Evolutionary conservation across 2,113 vertebrate species (phyloP).

Genomic region (Coregonus clupeaformis): DNA sequence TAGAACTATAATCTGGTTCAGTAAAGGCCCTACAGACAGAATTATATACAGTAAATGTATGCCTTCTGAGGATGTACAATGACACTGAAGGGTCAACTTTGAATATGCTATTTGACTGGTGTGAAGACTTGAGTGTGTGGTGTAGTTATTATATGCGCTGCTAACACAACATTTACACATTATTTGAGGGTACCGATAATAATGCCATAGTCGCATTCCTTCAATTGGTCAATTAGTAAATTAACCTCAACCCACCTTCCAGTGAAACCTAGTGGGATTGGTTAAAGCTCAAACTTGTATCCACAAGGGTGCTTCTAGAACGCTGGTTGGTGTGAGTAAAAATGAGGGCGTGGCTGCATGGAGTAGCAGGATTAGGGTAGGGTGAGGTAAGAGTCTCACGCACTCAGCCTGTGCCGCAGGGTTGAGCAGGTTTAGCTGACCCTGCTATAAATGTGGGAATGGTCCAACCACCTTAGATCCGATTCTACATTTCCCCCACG

Average conservation of each 20-base stretch:
- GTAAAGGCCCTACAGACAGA: background rate
- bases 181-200: too few species aligned
- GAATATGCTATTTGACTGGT: too few species aligned
- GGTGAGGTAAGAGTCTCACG: conserved; percentile 2
- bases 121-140: too few species aligned
- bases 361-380: background rate
- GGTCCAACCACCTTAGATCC: background rate
- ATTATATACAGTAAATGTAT: conserved; percentile 1
- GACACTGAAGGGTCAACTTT: background rate
- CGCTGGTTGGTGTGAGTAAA: background rate
- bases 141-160: too few species aligned
- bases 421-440: conserved; percentile 4
- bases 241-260: background rate
- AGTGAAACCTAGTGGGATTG: background rate
- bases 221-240: too few species aligned
- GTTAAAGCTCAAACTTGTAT: too few species aligned
- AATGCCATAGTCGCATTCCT: too few species aligned
- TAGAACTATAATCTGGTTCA: conserved; percentile 23
- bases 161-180: too few species aligned
- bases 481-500: too few species aligned
- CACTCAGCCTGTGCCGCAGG: background rate
- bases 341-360: background rate
- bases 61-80: background rate
- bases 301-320: too few species aligned
- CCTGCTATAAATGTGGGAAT: background rate